A percentile compares a stretch with the other conserved stretches of the same genome.
These are phyloP conservation scores for Ormyrus labotus DNA, from an alignment of 2,888 invertebrate genomes.

Conservation along the genomic window DNA sequence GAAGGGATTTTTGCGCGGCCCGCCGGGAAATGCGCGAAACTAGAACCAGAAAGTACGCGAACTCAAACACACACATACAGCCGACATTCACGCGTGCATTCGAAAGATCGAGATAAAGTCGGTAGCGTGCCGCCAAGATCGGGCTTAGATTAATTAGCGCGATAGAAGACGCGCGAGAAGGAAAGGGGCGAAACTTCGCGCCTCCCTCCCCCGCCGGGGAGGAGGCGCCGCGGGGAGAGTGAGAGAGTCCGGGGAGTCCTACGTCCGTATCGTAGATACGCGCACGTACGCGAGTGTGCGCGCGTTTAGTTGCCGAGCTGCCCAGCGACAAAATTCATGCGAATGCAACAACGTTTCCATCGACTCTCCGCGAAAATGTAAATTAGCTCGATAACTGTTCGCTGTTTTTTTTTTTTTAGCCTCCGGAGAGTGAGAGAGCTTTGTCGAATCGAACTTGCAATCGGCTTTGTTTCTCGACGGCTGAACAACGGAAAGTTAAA, in stretches of 20 bases:
- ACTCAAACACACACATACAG: not conserved
- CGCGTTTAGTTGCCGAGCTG: not conserved
- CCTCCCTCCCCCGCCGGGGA: slow-evolving; percentile 14
- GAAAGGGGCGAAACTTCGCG: slow-evolving; percentile 41
- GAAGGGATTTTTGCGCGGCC: not conserved
- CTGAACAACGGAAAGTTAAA: slow-evolving; percentile 13
- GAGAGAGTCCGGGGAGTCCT: not conserved
- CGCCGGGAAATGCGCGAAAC: not conserved
- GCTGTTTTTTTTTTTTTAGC: not conserved
- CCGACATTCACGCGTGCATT: not conserved
- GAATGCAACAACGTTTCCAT: not conserved
- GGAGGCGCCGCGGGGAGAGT: not conserved
- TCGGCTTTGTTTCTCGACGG: slow-evolving; percentile 17
- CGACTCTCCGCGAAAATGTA: slow-evolving; percentile 1
- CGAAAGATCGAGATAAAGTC: slow-evolving; percentile 38
- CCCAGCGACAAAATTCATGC: slow-evolving; percentile 10
- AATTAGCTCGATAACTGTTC: not conserved
- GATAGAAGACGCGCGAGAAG: slow-evolving; percentile 32
- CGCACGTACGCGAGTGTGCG: not conserved
- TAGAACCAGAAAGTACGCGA: not conserved
- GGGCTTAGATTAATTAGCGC: slow-evolving; percentile 47
- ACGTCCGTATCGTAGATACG: not conserved
- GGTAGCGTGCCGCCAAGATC: slow-evolving; percentile 35
- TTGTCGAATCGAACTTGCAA: slow-evolving; percentile 1
- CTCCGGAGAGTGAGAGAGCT: not conserved